phyloP scores from a whole-genome alignment of 2,113 vertebrate species.

The Tringa solitaria region DNA sequence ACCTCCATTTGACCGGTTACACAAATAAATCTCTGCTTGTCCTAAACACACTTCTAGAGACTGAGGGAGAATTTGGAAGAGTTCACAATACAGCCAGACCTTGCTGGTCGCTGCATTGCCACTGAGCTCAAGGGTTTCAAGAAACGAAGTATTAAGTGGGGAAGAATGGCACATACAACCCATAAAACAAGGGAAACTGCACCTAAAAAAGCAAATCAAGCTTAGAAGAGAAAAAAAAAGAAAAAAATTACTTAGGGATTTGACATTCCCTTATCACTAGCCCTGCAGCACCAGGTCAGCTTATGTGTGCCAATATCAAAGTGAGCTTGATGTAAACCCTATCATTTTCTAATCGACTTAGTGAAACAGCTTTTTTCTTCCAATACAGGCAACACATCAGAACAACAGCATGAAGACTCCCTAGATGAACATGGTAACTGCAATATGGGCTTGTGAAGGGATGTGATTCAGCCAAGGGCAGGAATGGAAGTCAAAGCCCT shows the following conservation, averaged over 20 bases:
- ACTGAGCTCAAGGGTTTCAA: neutral
- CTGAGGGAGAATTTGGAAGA: neutral
- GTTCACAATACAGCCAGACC: neutral
- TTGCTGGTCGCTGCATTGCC: neutral
- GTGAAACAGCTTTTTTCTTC: neutral
- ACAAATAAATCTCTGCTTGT: conserved; percentile 28
- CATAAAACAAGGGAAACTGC: neutral
- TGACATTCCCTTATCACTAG: neutral
- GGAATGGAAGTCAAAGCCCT: neutral
- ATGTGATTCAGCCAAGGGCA: fast-evolving
- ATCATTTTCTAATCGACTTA: neutral
- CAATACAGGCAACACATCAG: neutral
- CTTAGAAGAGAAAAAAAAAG: neutral
- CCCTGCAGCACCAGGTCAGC: neutral
- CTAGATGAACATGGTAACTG: neutral
- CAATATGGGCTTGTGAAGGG: neutral
- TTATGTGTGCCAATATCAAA: neutral
- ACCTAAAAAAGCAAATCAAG: neutral
- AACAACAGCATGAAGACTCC: neutral
- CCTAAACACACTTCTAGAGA: neutral
- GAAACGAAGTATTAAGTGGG: neutral
- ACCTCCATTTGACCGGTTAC: conserved; percentile 41
- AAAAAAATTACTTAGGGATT: neutral
- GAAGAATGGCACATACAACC: neutral
- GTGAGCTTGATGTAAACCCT: neutral